phyloP scores from a whole-genome alignment of 1,140 invertebrate genomes.

The Drosophila bifasciata region DNA sequence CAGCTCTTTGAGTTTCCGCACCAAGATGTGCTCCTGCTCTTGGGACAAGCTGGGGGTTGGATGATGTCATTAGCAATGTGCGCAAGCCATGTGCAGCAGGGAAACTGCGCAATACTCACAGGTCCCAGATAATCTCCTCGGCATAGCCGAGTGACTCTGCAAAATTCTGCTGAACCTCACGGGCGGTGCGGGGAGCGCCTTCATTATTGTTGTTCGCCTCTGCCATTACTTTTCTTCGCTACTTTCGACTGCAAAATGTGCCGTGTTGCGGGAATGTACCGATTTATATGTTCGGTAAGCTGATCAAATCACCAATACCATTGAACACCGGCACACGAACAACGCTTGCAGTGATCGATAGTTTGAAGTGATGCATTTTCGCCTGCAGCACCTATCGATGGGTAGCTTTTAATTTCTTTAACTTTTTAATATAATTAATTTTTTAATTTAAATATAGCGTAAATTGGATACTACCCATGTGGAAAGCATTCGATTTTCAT shows the following conservation, averaged over 20 bases:
- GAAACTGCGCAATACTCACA: conserved; percentile 62
- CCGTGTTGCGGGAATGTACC: conserved; percentile 11
- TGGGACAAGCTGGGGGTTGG: conserved; percentile 31
- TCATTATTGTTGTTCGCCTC: not conserved
- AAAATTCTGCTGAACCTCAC: conserved; percentile 65
- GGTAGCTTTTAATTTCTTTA: too few species aligned
- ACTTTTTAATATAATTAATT: too few species aligned
- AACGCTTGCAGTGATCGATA: too few species aligned
- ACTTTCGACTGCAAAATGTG: not conserved
- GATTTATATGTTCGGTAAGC: conserved; percentile 11
- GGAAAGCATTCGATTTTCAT: too few species aligned
- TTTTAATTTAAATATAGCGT: too few species aligned
- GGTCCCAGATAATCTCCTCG: conserved; percentile 67
- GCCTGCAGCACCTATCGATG: too few species aligned
- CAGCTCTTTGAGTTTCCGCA: conserved; percentile 36
- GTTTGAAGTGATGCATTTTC: too few species aligned
- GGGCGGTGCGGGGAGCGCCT: conserved; percentile 19
- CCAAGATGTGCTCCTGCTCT: conserved; percentile 26
- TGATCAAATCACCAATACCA: not conserved
- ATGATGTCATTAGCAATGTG: not conserved
- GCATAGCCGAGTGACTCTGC: conserved; percentile 46
- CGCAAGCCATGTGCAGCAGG: not conserved
- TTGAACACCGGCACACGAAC: too few species aligned
- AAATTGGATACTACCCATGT: too few species aligned
- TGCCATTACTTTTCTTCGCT: conserved; percentile 13